These are phyloP conservation scores for Gymnocephalus cernua DNA, from an alignment of 2,113 vertebrate species.

Conservation along the genomic window DNA sequence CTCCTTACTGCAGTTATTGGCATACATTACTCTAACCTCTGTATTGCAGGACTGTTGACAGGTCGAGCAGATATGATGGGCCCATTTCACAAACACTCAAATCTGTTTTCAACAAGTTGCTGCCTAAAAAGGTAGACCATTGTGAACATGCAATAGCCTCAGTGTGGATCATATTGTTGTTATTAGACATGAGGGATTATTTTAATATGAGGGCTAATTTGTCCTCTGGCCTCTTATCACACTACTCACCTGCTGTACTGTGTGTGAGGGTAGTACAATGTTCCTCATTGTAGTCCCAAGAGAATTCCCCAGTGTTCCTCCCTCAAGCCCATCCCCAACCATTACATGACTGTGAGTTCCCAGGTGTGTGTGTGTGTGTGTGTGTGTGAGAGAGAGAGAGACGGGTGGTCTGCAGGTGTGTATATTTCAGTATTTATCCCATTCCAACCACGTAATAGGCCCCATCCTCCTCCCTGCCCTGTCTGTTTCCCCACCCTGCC, in stretches of 20 bases:
- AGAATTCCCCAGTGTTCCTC: conserved; percentile 72
- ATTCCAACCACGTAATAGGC: conserved; percentile 52
- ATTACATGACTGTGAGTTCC: conserved; percentile 62
- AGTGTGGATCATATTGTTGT: conserved; percentile 59
- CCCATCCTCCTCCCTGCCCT: conserved; percentile 55
- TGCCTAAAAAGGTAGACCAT: conserved; percentile 42
- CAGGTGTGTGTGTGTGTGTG: conserved; percentile 65
- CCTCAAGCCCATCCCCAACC: conserved; percentile 48
- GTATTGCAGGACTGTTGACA: conserved; percentile 69
- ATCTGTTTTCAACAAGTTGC: conserved; percentile 69
- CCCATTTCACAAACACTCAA: conserved; percentile 58
- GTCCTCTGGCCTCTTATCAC: conserved; percentile 63
- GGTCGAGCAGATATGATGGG: conserved; percentile 50
- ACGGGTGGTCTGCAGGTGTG: conserved; percentile 75
- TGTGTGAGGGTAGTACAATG: conserved; percentile 74
- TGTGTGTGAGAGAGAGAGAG: conserved; percentile 30
- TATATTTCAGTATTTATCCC: conserved; percentile 62
- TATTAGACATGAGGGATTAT: conserved; percentile 75
- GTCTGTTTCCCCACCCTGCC: conserved; percentile 40
- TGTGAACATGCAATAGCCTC: conserved; percentile 48
- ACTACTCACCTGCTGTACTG: conserved; percentile 74
- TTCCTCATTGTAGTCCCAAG: conserved; percentile 77
- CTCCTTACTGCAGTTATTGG: conserved; percentile 36
- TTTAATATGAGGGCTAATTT: conserved; percentile 75
- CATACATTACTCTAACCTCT: conserved; percentile 42